Conservation (phyloP, 1,140 invertebrate species). For the Teleogryllus occipitalis region DNA sequence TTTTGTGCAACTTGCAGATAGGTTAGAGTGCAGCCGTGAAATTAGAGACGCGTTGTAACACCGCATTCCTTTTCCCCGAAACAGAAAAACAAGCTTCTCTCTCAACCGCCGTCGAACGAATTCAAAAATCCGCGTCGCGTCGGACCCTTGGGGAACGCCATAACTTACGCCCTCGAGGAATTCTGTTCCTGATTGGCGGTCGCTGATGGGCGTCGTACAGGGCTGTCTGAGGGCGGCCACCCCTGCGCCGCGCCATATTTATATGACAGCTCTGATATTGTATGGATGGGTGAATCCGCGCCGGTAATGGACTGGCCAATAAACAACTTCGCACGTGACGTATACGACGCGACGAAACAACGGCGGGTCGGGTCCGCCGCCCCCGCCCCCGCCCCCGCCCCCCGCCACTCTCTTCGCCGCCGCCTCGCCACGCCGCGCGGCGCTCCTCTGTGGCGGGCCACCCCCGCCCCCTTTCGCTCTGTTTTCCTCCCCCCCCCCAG, state of each 20-base stretch:
- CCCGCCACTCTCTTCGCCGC: no score
- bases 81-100: not conserved
- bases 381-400: no score
- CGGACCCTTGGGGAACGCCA: not conserved
- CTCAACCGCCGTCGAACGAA: not conserved
- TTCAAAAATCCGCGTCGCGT: no score
- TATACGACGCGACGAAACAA: slow-evolving; percentile 1
- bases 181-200: not conserved
- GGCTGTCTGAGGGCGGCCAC: not conserved
- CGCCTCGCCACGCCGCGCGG: no score
- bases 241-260: not conserved
- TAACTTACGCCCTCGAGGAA: not conserved
- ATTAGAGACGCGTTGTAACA: no score
- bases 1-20: no score
- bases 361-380: not conserved
- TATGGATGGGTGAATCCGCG: slow-evolving; percentile 3
- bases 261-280: slow-evolving; percentile 4
- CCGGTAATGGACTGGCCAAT: not conserved
- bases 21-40: no score
- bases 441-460: not conserved
- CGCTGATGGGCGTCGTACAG: not conserved
- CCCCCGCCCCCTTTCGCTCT: no score
- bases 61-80: not conserved
- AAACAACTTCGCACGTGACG: not conserved
- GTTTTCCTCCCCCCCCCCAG: not conserved